Evolutionary conservation across 2,888 invertebrate species (phyloP), one percentile per base, ranked within the genome.

Genomic region (Galeruca laticollis): DNA sequence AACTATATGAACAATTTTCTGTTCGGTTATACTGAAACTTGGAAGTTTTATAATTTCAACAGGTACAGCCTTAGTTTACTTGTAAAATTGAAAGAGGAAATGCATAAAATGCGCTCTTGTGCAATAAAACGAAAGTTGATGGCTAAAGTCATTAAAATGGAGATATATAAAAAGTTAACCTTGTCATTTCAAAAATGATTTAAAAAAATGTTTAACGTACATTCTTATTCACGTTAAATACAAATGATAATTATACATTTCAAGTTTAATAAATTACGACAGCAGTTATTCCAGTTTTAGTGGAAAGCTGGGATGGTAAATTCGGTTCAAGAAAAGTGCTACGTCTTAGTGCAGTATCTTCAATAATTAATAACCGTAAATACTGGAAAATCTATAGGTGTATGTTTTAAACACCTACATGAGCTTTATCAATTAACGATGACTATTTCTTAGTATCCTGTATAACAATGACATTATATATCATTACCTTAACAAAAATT

Each of bases 271-370:
- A 70, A 76, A 78, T 82, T 79, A 75, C 75, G 76, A 77, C 76
- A 76, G 75, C 77, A 76, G 78, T 83, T 81, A 81, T 86, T 86
- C 86, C 86, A 86, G 86, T 86, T 86, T 86, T 86, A 86, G 83
- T 86, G 86, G 86, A 85, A 85, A 77, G 73, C 37, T 47, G 47
- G 33, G 60, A 13, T 54, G 52, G 35, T 15, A 20, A 35, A 33
- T 60, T 26, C 33, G 20, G 54, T 47, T 35, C 43, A 37, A 43
- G 49, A 40, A 60, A 62, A 43, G 57, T 35, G 6, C 18, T 20
- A 21, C 11, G 11, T 26, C 26, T 26, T 26, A 26, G 26, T 26
- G 26, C 6, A 26, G 0, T 26, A n/a, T n/a, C n/a, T n/a, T n/a
- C n/a, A n/a, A n/a, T 20, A 63, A 69, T 43, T 40, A 54, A 4